Evolutionary conservation across 2,113 vertebrate genomes (phyloP), one percentile per base, ranked within the genome.

Genomic region (Lophochroa leadbeateri): DNA sequence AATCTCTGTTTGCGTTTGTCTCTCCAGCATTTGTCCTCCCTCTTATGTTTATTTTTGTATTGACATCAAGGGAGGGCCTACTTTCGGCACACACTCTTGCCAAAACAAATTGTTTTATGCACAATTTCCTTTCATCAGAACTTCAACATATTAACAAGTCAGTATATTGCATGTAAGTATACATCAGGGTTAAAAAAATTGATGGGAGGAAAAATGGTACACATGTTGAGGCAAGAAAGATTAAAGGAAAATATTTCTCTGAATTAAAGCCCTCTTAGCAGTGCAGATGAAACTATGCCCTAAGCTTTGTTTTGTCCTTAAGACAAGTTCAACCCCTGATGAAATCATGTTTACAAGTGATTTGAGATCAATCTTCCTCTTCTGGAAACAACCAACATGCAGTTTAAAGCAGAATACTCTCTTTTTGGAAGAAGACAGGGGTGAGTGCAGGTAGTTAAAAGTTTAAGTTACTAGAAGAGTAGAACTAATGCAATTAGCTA

Each of bases 61-160:
- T 98, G 97, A 98, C 97, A 98, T 97, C 97, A 97, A 98, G 96
- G 96, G 85, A 97, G 85, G 90, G 92, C 94, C 95, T 96, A 85
- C 81, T 96, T 95, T 93, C 97, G 97, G 97, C 97, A 96, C 16
- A 50, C 61, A 17, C 61, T 87, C 86, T 69, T 97, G 97, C 97
- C 97, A 97, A 98, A 97, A 96, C 96, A 97, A 97, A 97, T 95
- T 97, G 96, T 94, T 97, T 96, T 93, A 97, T 95, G 90, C 84
- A 95, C 78, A 86, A 94, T 94, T 97, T 96, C 92, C 96, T 98
- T 98, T 98, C 97, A 98, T 98, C 97, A 97, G 91, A 95, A 81
- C 92, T 94, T 96, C 93, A 91, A 87, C 83, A 71, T 94, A 95
- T 95, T 97, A 96, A 93, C 90, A 94, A 95, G 58, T 78, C 90